Percentiles rank a stretch among this genome's conserved stretches.
Evolutionary conservation across 1,140 invertebrate genomes (phyloP).

Genomic region (Plutomurus gul): DNA sequence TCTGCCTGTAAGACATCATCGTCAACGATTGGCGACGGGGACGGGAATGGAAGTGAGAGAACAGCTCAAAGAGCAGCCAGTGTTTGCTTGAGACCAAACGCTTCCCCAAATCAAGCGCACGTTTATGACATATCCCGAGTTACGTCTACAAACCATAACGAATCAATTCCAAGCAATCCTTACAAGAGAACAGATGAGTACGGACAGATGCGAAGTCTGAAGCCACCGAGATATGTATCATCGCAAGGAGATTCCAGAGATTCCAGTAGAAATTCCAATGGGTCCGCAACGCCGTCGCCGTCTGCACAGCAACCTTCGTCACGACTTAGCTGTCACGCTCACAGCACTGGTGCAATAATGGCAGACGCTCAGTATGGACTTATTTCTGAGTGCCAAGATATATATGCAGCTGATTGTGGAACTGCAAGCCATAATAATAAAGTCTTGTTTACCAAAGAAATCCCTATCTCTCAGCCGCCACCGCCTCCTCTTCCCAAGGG

Average conservation of each 20-base stretch:
- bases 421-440: neutral
- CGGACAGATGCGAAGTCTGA: too few species aligned
- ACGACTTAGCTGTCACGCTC: neutral
- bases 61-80: slow-evolving; percentile 42
- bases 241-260: too few species aligned
- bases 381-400: neutral
- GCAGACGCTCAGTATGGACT: neutral
- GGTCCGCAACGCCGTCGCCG: neutral
- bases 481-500: neutral
- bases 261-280: neutral
- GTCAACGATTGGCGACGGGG: neutral
- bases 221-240: too few species aligned
- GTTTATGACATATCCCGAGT: too few species aligned
- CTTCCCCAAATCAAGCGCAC: neutral
- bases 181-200: too few species aligned
- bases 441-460: neutral
- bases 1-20: neutral
- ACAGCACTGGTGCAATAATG: neutral
- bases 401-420: neutral
- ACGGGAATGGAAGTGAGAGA: neutral
- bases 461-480: neutral
- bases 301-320: neutral
- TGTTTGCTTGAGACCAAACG: slow-evolving; percentile 41
- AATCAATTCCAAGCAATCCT: too few species aligned
- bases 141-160: too few species aligned